phyloP scores from a whole-genome alignment of 1,140 invertebrate species.

The Drosophila serrata region DNA sequence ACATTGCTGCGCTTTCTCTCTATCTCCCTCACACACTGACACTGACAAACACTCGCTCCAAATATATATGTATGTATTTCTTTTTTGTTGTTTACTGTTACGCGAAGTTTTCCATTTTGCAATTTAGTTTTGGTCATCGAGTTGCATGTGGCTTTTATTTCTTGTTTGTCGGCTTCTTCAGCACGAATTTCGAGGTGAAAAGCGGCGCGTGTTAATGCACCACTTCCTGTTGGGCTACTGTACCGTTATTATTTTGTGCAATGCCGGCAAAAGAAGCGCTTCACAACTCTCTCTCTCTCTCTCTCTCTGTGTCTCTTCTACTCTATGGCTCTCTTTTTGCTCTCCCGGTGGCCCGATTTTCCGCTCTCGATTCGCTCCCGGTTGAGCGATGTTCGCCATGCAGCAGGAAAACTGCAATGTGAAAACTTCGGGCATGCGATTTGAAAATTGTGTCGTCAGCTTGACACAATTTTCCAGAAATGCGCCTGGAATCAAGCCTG shows the following conservation, averaged over 20 bases:
- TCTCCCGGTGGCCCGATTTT: conserved; percentile 16
- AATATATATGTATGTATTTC: conserved; percentile 20
- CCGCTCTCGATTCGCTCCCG: conserved; percentile 35
- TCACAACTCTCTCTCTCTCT: conserved; percentile 14
- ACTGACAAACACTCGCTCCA: conserved; percentile 8
- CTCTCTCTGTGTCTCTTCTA: neutral
- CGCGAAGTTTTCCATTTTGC: conserved; percentile 43
- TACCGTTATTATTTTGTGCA: conserved; percentile 78
- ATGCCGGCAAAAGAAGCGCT: conserved; percentile 59
- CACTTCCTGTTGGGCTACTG: conserved; percentile 84
- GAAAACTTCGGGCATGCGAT: conserved; percentile 73
- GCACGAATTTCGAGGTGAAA: conserved; percentile 51
- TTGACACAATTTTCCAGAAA: conserved; percentile 85
- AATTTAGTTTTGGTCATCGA: conserved; percentile 7
- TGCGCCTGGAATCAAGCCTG: conserved; percentile 72
- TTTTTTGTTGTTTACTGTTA: conserved; percentile 55
- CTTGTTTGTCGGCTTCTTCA: conserved; percentile 52
- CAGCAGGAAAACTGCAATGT: conserved; percentile 64
- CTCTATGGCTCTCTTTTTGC: neutral
- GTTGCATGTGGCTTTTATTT: conserved; percentile 32
- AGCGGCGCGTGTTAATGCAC: conserved; percentile 82
- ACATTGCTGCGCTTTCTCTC: neutral
- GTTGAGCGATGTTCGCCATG: conserved; percentile 13
- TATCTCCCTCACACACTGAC: conserved; percentile 5
- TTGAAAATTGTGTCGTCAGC: conserved; percentile 82